Evolutionary conservation across 2,113 vertebrate species (phyloP).

Genomic region (Trinectes maculatus): DNA sequence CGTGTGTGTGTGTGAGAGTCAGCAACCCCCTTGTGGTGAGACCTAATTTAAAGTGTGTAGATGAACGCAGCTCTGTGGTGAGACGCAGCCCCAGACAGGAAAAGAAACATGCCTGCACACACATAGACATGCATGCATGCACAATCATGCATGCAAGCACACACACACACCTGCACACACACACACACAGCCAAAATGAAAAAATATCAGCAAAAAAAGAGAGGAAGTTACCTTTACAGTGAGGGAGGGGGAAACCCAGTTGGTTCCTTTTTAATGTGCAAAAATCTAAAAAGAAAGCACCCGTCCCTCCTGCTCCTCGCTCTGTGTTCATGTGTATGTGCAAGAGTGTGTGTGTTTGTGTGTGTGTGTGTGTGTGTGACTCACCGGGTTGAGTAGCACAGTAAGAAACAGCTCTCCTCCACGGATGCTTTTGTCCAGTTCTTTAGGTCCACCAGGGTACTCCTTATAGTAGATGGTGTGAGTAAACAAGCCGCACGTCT

Average conservation of each 20-base stretch:
- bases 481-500: slow-evolving; percentile 97
- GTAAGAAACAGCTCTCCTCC: slow-evolving; percentile 97
- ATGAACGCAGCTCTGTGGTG: slow-evolving; percentile 68
- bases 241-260: slow-evolving; percentile 27
- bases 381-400: slow-evolving; percentile 95
- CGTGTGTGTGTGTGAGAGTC: slow-evolving; percentile 51
- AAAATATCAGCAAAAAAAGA: slow-evolving; percentile 53
- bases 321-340: slow-evolving; percentile 4
- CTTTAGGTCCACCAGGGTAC: slow-evolving; percentile 94
- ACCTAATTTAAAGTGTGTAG: slow-evolving; percentile 80
- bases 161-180: background rate
- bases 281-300: slow-evolving; percentile 41
- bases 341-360: slow-evolving; percentile 12
- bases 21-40: slow-evolving; percentile 75
- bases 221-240: slow-evolving; percentile 44
- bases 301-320: slow-evolving; percentile 15
- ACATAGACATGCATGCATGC: background rate
- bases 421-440: slow-evolving; percentile 95
- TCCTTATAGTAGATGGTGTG: slow-evolving; percentile 99
- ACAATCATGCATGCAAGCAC: background rate
- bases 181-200: slow-evolving; percentile 43
- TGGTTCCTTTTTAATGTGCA: slow-evolving; percentile 43
- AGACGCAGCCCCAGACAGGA: slow-evolving; percentile 63
- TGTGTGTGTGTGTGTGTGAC: slow-evolving; percentile 71
- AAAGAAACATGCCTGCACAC: slow-evolving; percentile 40